phyloP scores from a whole-genome alignment of 2,113 vertebrate genomes.

The Pelodiscus sinensis region DNA sequence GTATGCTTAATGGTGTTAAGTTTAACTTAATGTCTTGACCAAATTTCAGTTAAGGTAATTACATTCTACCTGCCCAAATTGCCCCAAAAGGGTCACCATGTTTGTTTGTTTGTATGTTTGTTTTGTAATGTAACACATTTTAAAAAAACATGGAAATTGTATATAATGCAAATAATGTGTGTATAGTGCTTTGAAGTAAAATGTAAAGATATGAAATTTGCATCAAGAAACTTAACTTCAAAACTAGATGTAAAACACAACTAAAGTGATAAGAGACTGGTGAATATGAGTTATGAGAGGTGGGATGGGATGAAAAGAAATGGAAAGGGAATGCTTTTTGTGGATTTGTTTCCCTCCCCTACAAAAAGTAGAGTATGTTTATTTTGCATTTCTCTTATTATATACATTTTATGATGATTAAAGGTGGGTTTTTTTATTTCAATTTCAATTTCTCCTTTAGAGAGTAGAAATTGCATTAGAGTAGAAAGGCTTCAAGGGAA shows the following conservation, averaged over 20 bases:
- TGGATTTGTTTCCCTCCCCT: not conserved
- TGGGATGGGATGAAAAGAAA: not conserved
- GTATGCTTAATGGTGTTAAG: not conserved
- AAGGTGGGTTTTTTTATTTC: not conserved
- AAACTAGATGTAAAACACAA: not conserved
- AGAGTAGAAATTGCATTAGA: not conserved
- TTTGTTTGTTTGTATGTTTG: not conserved
- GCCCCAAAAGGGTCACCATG: not conserved
- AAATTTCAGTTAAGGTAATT: constrained; percentile 18
- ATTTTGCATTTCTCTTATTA: constrained; percentile 29
- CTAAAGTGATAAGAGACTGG: not conserved
- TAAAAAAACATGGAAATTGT: not conserved
- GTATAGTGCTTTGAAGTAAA: not conserved
- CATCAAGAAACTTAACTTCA: constrained; percentile 10
- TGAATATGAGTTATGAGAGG: not conserved
- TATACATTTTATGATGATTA: constrained; percentile 21
- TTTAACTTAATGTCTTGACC: not conserved
- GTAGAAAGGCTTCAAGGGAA: not conserved
- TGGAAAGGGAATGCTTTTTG: not conserved
- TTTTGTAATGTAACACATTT: not conserved
- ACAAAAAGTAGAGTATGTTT: not conserved
- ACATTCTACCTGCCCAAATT: not conserved
- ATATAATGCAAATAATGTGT: not conserved
- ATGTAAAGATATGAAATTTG: not conserved
- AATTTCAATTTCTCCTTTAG: constrained; percentile 2